Evolutionary conservation across 2,113 vertebrate genomes (phyloP), one percentile per base, ranked within the genome.

Genomic region (Salvator merianae): DNA sequence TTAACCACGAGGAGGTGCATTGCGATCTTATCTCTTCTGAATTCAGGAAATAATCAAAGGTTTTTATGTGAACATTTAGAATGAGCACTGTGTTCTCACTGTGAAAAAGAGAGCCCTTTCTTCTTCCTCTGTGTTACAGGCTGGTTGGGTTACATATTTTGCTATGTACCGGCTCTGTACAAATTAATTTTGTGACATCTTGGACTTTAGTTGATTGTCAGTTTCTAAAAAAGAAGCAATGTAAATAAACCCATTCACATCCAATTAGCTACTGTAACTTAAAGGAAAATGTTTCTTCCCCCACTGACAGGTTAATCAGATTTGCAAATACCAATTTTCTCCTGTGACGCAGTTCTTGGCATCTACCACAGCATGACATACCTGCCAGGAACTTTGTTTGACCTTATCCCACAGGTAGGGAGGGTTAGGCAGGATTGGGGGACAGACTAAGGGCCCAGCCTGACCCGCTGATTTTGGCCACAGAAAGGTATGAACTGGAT

Each of bases 181-280:
- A 53, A 50, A 83, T 65, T 34, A 34, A 53, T 72, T 88, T 88
- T 75, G 84, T 66, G 74, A 36, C 74, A 77, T 68, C 76, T 84
- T 75, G 80, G 88, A 40, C 43, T 90, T 87, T 71, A 91, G 66
- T 53, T 68, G 81, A 77, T 71, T 5, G 83, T 86, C 83, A 79
- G 26, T 65, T 36, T 70, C 79, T 82, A 78, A 87, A 78, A 87
- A 68, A 18, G 0, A 8, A 91, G 86, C 82, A 36, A 86, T 85
- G 84, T 83, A 79, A 85, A 89, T 77, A 78, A 88, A 90, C 75
- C 18, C 66, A 62, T 4, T 84, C 85, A 16, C 79, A 69, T 82
- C 72, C 81, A 91, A 91, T 86, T 84, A 85, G 53, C 87, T 62
- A 65, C 62, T 50, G 3, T 83, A 87, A 91, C 59, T 85, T 62